Evolutionary conservation across 2,113 vertebrate genomes (phyloP), one percentile per base, ranked within the genome.

Genomic region (Oreotrochilus melanogaster): DNA sequence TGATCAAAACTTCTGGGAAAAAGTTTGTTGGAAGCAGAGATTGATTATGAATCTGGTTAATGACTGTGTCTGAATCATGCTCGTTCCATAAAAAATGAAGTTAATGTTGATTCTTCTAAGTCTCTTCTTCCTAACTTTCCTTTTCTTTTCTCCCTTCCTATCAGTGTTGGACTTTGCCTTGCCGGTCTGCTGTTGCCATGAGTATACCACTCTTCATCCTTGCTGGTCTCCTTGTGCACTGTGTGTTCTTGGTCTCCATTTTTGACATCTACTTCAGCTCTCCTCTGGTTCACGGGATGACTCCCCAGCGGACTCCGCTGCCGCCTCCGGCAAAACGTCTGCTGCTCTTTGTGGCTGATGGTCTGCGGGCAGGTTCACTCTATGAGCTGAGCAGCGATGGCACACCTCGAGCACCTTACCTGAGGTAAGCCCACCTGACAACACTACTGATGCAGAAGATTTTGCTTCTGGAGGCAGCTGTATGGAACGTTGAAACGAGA

Each of bases 181-280:
- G 82, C 79, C 70, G 69, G 23, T 57, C 8, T 1, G 4, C 43
- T 25, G 42, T 51, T 94, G 91, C 81, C 53, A 98, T 98, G 98
- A 97, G 92, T 86, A 96, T 98, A 97, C 97, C 98, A 18, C 93
- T 98, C 14, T 99, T 99, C 96, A 97, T 99, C 33, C 28, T 99
- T 5, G 92, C 98, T 48, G 99, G 98, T 31, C 96, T 99, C 87
- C 86, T 98, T 15, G 98, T 99, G 82, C 99, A 99, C 23, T 96
- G 98, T 35, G 98, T 99, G 48, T 99, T 99, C 97, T 99, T 99
- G 92, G 64, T 98, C 72, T 99, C 99, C 43, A 99, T 99, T 96
- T 99, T 99, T 97, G 99, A 99, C 94, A 99, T 99, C 95, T 99
- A 99, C 97, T 99, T 99, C 97, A 99, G 98, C 4, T 99, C 99